Base-by-base conservation (phyloP, 2,113 vertebrate genomes). In the Neoarius graeffei region DNA sequence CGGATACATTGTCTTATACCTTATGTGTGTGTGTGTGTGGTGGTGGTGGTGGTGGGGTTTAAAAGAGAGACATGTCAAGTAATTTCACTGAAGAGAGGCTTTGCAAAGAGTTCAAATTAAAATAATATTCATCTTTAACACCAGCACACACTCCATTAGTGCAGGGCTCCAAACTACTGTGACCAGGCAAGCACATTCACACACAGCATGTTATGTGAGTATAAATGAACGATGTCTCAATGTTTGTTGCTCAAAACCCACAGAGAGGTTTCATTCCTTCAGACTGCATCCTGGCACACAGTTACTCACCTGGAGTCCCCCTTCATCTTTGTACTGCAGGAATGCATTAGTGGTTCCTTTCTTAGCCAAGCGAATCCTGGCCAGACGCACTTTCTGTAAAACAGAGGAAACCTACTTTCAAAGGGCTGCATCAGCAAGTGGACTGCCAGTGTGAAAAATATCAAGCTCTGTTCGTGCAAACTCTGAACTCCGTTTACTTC, bases 341-440 rank as follows among this genome's bases (percentile, higher is more conserved):
- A 97, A 98, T 85, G 97, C 97, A 0, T 97, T 97, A 85, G 96
- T 94, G 66, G 96, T 97, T 83, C 96, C 96, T 87, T 96, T 97
- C 92, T 97, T 98, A 7, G 97, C 95, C 94, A 98, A 93, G 17
- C 97, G 96, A 90, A 97, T 97, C 85, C 97, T 96, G 88, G 97
- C 96, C 90, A 97, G 92, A 66, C 97, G 96, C 48, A 97, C 96
- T 94, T 98, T 97, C 97, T 98, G 93, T 87, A 81, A 77, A 91
- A 92, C 59, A 88, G 69, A 83, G 83, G 17, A 90, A 85, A 81
- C 83, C 76, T 69, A 11, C 57, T 87, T 62, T 85, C 42, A 88
- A 89, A 88, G 17, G 17, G 69, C 88, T 9, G 48, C 71, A 73
- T 91, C 79, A 89, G 90, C 89, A 91, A 82, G 67, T 17, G 30